Evolutionary conservation across 2,797 vertebrate species (phyloP).

Genomic region (Falco rusticolus): DNA sequence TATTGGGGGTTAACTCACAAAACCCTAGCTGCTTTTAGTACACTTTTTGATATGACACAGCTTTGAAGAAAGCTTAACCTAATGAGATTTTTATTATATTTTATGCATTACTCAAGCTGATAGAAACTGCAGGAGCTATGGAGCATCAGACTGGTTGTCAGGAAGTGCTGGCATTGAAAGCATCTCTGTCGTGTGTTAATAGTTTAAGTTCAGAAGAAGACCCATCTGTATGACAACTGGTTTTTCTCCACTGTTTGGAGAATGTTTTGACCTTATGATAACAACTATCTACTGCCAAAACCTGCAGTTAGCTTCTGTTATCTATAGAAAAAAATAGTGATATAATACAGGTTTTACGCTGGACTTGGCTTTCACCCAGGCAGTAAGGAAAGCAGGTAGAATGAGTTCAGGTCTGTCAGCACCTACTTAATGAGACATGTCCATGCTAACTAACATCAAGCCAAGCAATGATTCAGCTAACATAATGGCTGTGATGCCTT

Average conservation of each 20-base stretch:
- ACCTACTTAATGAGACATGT: neutral
- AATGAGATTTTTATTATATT: neutral
- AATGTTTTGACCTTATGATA: neutral
- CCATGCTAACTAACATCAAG: neutral
- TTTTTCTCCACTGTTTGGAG: neutral
- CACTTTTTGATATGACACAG: neutral
- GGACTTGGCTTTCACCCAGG: neutral
- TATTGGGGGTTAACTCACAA: neutral
- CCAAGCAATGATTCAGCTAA: conserved; percentile 1
- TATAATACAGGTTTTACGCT: neutral
- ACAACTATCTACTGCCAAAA: neutral
- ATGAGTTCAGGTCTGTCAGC: conserved; percentile 18
- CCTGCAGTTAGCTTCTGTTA: neutral
- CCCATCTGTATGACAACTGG: neutral
- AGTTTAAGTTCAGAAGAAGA: neutral
- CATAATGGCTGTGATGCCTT: neutral
- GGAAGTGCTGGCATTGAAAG: neutral
- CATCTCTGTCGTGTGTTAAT: neutral
- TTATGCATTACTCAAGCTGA: neutral
- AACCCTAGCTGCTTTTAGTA: neutral
- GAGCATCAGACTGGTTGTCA: neutral
- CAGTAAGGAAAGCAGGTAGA: neutral
- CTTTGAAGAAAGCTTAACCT: neutral
- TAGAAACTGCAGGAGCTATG: neutral
- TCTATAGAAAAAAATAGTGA: neutral